phyloP scores from a whole-genome alignment of 2,113 vertebrate species.

The Coryphaenoides rupestris region DNA sequence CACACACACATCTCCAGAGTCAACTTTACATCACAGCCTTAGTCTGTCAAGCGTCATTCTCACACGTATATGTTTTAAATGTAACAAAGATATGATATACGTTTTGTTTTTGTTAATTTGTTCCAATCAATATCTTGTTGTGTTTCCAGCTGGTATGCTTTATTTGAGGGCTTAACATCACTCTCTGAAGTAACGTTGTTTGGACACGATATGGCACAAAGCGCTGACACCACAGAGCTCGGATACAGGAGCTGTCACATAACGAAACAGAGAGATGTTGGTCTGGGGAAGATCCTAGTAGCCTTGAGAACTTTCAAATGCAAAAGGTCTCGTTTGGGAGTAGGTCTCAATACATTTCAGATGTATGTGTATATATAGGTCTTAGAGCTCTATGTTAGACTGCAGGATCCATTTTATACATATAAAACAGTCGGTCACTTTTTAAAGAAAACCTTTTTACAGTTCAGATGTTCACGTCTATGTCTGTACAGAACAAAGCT shows the following conservation, averaged over 20 bases:
- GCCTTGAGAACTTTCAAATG: slow-evolving; percentile 35
- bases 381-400: slow-evolving; percentile 93
- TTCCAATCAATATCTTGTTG: not conserved
- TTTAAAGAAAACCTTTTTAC: slow-evolving; percentile 91
- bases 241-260: slow-evolving; percentile 31
- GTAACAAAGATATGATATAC: too few species aligned
- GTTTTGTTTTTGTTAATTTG: slow-evolving; percentile 8
- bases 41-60: slow-evolving; percentile 4
- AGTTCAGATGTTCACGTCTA: slow-evolving; percentile 95
- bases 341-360: slow-evolving; percentile 79
- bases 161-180: slow-evolving; percentile 30
- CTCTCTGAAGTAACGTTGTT: slow-evolving; percentile 31
- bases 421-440: slow-evolving; percentile 93
- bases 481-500: slow-evolving; percentile 98
- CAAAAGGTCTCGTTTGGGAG: slow-evolving; percentile 72
- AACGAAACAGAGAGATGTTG: slow-evolving; percentile 40
- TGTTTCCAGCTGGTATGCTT: slow-evolving; percentile 27
- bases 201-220: slow-evolving; percentile 30
- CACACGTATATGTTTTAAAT: not conserved
- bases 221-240: slow-evolving; percentile 14
- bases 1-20: too few species aligned
- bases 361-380: slow-evolving; percentile 66
- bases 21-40: too few species aligned
- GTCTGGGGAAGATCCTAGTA: slow-evolving; percentile 33
- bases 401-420: slow-evolving; percentile 86